These are phyloP conservation scores for Erebia palarica DNA, from an alignment of 2,888 invertebrate genomes.

Conservation along the genomic window DNA sequence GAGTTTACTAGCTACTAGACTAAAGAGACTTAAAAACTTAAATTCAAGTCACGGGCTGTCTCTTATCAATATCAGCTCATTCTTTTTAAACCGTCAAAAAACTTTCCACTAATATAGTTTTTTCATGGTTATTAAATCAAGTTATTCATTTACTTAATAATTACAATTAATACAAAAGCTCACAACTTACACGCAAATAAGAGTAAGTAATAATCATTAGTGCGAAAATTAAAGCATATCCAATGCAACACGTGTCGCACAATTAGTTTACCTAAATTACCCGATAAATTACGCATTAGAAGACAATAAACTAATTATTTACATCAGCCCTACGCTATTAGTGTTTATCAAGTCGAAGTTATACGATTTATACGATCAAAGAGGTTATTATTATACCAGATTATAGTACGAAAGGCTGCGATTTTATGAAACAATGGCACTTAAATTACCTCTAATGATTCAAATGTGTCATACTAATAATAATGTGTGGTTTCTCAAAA, in stretches of 20 bases:
- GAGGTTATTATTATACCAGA: not conserved
- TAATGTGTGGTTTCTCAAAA: too few relatives aligned
- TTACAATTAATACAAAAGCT: not conserved
- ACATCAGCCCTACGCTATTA: constrained; percentile 9
- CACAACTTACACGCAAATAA: not conserved
- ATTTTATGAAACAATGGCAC: not conserved
- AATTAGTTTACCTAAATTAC: constrained; percentile 24
- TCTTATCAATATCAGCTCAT: too few relatives aligned
- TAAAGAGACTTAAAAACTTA: too few relatives aligned
- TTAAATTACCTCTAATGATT: not conserved
- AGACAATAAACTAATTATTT: constrained; percentile 29
- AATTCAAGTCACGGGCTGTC: too few relatives aligned
- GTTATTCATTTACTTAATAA: too few relatives aligned
- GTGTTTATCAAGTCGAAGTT: constrained; percentile 17
- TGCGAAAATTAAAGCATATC: constrained; percentile 12
- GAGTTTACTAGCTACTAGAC: too few relatives aligned
- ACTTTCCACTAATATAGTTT: too few relatives aligned
- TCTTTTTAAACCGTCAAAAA: too few relatives aligned
- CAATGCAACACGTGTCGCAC: constrained; percentile 26
- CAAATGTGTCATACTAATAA: too few relatives aligned
- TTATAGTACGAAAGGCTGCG: too few relatives aligned
- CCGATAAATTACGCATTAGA: constrained; percentile 17
- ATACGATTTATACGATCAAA: constrained; percentile 6
- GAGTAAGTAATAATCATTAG: not conserved
- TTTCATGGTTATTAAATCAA: too few relatives aligned